phyloP scores from a whole-genome alignment of 2,113 vertebrate genomes.

The Todiramphus saurophagus region DNA sequence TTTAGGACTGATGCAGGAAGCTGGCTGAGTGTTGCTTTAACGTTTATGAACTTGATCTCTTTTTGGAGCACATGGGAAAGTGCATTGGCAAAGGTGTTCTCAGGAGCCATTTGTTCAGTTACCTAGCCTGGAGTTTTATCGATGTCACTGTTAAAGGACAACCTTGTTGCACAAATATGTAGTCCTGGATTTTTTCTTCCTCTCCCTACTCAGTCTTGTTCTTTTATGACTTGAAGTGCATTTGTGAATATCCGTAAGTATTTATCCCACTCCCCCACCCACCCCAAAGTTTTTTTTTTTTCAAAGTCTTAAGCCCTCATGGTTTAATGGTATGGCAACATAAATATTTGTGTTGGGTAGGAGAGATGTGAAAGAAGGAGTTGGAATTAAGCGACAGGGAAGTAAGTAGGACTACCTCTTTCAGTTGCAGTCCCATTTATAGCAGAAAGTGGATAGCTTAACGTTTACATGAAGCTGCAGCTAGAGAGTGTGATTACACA shows the following conservation, averaged over 20 bases:
- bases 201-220: not conserved
- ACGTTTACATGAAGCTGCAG: not conserved
- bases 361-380: not conserved
- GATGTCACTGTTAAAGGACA: not conserved
- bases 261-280: too few species aligned
- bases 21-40: not conserved
- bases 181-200: not conserved
- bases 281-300: not conserved
- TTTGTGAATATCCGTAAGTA: not conserved
- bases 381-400: not conserved
- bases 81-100: not conserved
- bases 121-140: not conserved
- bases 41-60: not conserved
- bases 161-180: fast-evolving
- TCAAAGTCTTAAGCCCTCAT: not conserved
- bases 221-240: not conserved
- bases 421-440: not conserved
- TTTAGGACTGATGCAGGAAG: not conserved
- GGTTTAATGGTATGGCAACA: not conserved
- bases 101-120: not conserved
- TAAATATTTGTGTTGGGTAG: not conserved
- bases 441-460: not conserved
- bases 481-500: not conserved
- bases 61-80: not conserved
- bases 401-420: not conserved